phyloP scores from a whole-genome alignment of 2,888 invertebrate genomes.

The Agrochola lychnidis region DNA sequence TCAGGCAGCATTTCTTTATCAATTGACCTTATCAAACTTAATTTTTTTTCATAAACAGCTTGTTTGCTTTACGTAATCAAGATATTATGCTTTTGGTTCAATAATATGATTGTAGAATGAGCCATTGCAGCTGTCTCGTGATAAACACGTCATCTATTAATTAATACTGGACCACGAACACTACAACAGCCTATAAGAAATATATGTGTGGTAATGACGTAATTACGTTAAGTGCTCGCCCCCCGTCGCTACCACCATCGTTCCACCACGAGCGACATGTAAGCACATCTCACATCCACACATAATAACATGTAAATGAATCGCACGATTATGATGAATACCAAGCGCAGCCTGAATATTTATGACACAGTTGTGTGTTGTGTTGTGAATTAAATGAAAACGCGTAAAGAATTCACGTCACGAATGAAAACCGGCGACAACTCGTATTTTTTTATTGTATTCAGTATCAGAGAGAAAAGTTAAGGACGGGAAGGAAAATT shows the following conservation, averaged over 20 bases:
- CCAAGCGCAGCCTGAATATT: conserved; percentile 83
- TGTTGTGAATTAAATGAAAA: conserved; percentile 78
- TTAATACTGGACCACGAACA: conserved; percentile 20
- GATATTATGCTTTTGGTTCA: conserved; percentile 14
- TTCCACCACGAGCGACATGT: conserved; percentile 38
- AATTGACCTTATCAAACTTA: conserved; percentile 27
- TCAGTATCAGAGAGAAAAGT: conserved; percentile 59
- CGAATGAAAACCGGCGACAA: conserved; percentile 71
- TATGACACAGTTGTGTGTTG: conserved; percentile 76
- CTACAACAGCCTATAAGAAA: conserved; percentile 26
- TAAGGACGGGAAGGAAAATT: conserved; percentile 60
- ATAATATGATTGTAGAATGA: conserved; percentile 13
- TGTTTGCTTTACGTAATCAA: neutral
- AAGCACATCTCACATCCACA: conserved; percentile 72
- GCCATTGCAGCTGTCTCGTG: neutral
- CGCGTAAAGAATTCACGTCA: conserved; percentile 74
- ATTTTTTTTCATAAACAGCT: conserved; percentile 23
- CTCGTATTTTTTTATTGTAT: conserved; percentile 68
- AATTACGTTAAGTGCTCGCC: conserved; percentile 48
- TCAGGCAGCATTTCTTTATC: conserved; percentile 39
- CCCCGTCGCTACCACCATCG: conserved; percentile 31
- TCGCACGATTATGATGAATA: conserved; percentile 84
- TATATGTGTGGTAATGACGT: conserved; percentile 47
- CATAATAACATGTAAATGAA: conserved; percentile 87
- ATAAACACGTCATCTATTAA: conserved; percentile 39